A percentile compares a stretch with the other conserved stretches of the same genome.
These are phyloP conservation scores for Karalla daura DNA, from an alignment of 2,797 vertebrate genomes.

Conservation along the genomic window DNA sequence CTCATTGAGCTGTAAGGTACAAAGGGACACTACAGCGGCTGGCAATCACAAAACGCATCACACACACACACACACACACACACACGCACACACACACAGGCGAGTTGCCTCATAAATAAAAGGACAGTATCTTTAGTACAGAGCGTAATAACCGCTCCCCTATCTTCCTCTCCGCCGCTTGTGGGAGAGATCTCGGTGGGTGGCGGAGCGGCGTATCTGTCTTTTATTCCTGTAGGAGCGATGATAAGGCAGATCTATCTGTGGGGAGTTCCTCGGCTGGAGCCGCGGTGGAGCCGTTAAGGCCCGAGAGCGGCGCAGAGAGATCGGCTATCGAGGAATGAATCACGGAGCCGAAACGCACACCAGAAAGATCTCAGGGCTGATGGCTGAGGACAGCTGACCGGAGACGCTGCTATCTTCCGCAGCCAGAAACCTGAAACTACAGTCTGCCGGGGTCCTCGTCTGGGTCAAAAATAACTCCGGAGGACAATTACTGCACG, in stretches of 20 bases:
- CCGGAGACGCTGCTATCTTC: constrained; percentile 26
- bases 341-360: constrained; percentile 40
- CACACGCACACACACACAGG: no score
- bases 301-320: constrained; percentile 47
- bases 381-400: constrained; percentile 53
- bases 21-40: constrained; percentile 60
- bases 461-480: constrained; percentile 9
- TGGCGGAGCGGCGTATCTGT: constrained; percentile 49
- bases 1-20: constrained; percentile 66
- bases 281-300: constrained; percentile 46
- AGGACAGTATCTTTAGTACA: constrained; percentile 23
- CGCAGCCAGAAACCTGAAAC: constrained; percentile 35
- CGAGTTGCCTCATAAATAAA: constrained; percentile 48
- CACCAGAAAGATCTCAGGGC: constrained; percentile 45
- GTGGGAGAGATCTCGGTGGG: constrained; percentile 53
- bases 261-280: constrained; percentile 44
- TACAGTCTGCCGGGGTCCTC: not conserved
- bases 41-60: constrained; percentile 59
- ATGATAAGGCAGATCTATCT: constrained; percentile 51
- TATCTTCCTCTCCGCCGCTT: constrained; percentile 26
- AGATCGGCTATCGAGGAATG: constrained; percentile 49
- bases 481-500: not conserved
- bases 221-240: constrained; percentile 7
- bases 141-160: constrained; percentile 31
- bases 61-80: constrained; percentile 40